Percentiles rank a stretch among this genome's conserved stretches.
Evolutionary conservation across 2,113 vertebrate genomes (phyloP).

Genomic region (Puffinus mauretanicus): DNA sequence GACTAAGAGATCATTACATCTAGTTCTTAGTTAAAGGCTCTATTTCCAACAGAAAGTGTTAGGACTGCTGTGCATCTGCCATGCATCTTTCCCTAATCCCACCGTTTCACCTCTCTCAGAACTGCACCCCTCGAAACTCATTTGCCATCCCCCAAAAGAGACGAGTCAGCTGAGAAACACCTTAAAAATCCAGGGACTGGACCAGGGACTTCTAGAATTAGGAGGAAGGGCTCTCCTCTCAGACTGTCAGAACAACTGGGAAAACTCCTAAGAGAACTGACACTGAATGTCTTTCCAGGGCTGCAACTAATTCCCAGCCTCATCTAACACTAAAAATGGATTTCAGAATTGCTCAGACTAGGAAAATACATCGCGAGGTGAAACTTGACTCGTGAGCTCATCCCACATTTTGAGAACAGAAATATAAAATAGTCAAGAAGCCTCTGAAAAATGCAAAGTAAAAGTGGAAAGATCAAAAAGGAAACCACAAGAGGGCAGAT

Average conservation of each 20-base stretch:
- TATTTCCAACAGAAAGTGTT: not conserved
- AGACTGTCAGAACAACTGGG: not conserved
- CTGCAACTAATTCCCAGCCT: slow-evolving; percentile 5
- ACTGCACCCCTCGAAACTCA: not conserved
- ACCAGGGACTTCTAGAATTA: not conserved
- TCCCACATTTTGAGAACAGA: slow-evolving; percentile 25
- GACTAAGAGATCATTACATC: not conserved
- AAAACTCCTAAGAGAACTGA: not conserved
- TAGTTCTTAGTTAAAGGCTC: not conserved
- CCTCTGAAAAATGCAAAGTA: slow-evolving; percentile 47
- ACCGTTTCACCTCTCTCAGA: not conserved
- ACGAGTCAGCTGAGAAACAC: not conserved
- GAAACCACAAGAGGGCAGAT: slow-evolving; percentile 66
- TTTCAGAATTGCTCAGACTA: slow-evolving; percentile 31
- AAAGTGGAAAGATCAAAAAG: slow-evolving; percentile 66
- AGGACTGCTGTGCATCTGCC: not conserved
- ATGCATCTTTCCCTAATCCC: not conserved
- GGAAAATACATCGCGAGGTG: slow-evolving; percentile 18
- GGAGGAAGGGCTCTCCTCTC: not conserved
- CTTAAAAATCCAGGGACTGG: not conserved
- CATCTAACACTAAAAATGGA: slow-evolving; percentile 28
- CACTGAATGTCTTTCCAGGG: not conserved
- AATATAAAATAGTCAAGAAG: slow-evolving; percentile 50
- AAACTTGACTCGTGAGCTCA: slow-evolving; percentile 46
- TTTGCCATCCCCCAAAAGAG: not conserved